Conservation (phyloP, 2,888 invertebrate genomes). For the Diarsia dahlii region DNA sequence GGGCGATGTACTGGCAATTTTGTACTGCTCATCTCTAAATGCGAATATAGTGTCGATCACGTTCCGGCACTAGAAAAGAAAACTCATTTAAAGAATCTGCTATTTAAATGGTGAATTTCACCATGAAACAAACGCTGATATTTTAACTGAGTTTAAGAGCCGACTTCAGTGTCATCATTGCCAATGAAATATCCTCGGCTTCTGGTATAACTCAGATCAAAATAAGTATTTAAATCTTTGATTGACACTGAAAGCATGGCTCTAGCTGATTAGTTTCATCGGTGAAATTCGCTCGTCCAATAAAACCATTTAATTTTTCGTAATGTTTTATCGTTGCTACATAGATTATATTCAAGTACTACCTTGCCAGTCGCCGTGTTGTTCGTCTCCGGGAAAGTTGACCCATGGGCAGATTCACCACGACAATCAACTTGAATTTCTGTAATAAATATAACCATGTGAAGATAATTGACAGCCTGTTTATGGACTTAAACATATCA, state of each 20-base stretch:
- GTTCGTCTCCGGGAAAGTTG: conserved; percentile 91
- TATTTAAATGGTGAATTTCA: background rate
- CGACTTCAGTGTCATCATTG: background rate
- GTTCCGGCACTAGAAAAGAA: conserved; percentile 84
- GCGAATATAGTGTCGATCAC: conserved; percentile 92
- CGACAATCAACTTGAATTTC: conserved; percentile 91
- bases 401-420: conserved; percentile 96
- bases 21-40: conserved; percentile 91
- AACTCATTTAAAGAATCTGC: background rate
- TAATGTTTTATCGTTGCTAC: background rate
- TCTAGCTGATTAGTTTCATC: background rate
- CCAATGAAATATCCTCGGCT: background rate
- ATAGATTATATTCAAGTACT: too few relatives aligned
- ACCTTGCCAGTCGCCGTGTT: conserved; percentile 95
- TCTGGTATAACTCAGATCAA: too few relatives aligned
- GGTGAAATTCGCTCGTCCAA: background rate
- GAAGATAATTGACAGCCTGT: background rate
- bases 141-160: background rate
- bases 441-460: conserved; percentile 46
- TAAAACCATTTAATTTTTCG: background rate
- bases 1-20: conserved; percentile 89
- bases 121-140: background rate
- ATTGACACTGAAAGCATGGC: background rate
- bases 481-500: too few relatives aligned
- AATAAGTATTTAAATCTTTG: background rate